Percentiles rank a stretch among this genome's conserved stretches.
Conservation (phyloP, 1,140 invertebrate species). For the Oreohelix idahoensis region DNA sequence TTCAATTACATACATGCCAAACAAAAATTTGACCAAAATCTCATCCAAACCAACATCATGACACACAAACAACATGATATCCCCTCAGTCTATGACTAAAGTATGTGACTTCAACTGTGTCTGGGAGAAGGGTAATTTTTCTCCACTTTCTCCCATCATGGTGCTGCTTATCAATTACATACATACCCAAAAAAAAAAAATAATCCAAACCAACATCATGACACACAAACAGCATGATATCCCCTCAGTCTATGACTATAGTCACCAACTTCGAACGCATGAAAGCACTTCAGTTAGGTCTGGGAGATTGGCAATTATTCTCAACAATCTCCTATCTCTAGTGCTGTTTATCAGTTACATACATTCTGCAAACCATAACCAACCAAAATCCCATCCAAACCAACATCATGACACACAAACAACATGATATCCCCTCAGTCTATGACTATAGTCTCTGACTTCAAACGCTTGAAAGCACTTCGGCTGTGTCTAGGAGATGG, state of each 20-base stretch:
- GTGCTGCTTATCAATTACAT: no score
- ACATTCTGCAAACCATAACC: no score
- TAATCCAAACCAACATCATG: neutral
- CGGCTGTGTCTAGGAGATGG: constrained; percentile 2
- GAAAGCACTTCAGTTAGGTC: neutral
- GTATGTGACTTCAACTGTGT: neutral
- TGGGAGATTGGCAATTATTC: constrained; percentile 23
- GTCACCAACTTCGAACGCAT: constrained; percentile 26
- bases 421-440: neutral
- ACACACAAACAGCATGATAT: neutral
- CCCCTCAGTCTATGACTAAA: constrained; percentile 15
- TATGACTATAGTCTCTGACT: constrained; percentile 38
- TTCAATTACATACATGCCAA: no score
- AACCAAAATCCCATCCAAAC: neutral
- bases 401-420: neutral
- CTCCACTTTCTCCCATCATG: no score
- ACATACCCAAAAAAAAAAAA: no score
- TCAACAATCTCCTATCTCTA: no score
- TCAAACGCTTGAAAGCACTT: constrained; percentile 24
- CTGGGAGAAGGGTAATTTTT: constrained; percentile 26
- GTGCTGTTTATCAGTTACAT: no score
- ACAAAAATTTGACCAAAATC: neutral
- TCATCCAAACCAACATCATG: neutral
- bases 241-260: constrained; percentile 23
- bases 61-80: neutral